Evolutionary conservation across 1,140 invertebrate species (phyloP), one percentile per base, ranked within the genome.

Genomic region (Campoletis sonorensis): DNA sequence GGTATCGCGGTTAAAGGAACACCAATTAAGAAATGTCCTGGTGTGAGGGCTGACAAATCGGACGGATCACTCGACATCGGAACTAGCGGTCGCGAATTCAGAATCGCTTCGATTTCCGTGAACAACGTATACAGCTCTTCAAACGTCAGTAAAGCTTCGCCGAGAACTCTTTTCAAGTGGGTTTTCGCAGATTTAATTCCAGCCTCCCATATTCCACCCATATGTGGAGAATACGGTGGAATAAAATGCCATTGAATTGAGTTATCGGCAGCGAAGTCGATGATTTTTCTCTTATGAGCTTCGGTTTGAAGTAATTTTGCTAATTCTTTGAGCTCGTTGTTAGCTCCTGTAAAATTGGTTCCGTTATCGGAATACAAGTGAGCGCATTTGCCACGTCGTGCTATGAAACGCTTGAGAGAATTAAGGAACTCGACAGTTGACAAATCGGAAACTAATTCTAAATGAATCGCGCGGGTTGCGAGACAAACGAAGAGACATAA

Each of bases 121-220:
- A 84, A 51, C 7, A 87, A 33, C 8, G 87, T 87, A 18, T 61
- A 30, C 40, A 86, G 82, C 49, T 86, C 83, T 79, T 86, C 86
- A 80, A 81, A 86, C 7, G 84, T 85, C 0, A 85, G 64, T 0
- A 45, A 37, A n/a, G 58, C 37, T 23, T 83, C 80, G 0, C 83
- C 82, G 0, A 87, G 54, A n/a, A n/a, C n/a, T n/a, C n/a, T n/a
- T n/a, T n/a, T n/a, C n/a, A n/a, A n/a, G 83, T 87, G 84, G 30
- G 83, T 68, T 78, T 86, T 85, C 18, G 83, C 79, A 8, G 81
- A 80, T 79, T 84, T 86, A n/a, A 85, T 81, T 27, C 70, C 82
- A 51, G 87, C 79, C 79, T 91, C 88, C 90, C 89, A 90, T 1
- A 85, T 58, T 15, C 89, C 89, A n/a, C 89, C 88, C 45, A 88